phyloP scores from a whole-genome alignment of 2,888 invertebrate genomes.

The Cordilura impudica region DNA sequence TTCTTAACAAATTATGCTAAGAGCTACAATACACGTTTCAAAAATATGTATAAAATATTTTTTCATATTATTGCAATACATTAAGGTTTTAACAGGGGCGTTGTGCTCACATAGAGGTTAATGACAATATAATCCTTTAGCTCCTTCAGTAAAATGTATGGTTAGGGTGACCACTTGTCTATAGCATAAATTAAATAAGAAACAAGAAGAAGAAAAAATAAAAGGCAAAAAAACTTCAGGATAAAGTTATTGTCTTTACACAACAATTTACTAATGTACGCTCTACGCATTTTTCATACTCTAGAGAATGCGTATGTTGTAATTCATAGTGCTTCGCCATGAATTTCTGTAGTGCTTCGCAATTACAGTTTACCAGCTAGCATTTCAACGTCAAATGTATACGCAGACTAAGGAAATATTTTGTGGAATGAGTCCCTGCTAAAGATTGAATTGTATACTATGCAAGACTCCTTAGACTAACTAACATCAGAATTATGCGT shows the following conservation, averaged over 20 bases:
- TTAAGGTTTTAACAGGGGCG: slow-evolving; percentile 8
- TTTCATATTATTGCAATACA: not conserved
- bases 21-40: slow-evolving; percentile 4
- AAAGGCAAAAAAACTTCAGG: not conserved
- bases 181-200: slow-evolving; percentile 52
- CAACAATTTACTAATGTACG: not conserved
- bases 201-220: slow-evolving; percentile 18
- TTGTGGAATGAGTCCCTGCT: not conserved
- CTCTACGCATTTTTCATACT: not conserved
- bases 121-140: slow-evolving; percentile 56
- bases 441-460: too few species aligned
- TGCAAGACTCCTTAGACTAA: too few species aligned
- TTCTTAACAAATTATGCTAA: slow-evolving; percentile 56
- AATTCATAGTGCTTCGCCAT: not conserved
- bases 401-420: not conserved
- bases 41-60: slow-evolving; percentile 9
- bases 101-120: slow-evolving; percentile 53
- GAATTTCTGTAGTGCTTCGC: not conserved
- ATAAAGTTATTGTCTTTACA: not conserved
- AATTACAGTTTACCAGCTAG: not conserved
- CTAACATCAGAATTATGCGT: too few species aligned
- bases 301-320: slow-evolving; percentile 20
- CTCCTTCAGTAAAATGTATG: not conserved
- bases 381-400: not conserved
- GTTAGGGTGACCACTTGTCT: slow-evolving; percentile 59